phyloP scores from a whole-genome alignment of 2,113 vertebrate genomes.

The Myrmophylax atrothorax region DNA sequence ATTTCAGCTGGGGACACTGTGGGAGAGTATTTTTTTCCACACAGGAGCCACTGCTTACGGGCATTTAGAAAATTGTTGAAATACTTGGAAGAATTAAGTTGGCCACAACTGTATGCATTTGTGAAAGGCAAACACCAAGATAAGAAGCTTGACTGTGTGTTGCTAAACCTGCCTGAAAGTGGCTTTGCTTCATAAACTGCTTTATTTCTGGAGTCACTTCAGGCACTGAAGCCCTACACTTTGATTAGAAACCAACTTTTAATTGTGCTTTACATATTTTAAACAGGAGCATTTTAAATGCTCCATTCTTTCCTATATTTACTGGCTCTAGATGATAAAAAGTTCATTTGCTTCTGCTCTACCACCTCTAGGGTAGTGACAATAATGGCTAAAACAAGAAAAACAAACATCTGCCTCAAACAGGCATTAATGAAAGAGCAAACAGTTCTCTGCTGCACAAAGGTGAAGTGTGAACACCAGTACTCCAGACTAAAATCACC shows the following conservation, averaged over 20 bases:
- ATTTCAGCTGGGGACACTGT: not conserved
- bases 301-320: not conserved
- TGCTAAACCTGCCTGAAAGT: not conserved
- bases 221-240: not conserved
- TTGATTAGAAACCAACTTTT: not conserved
- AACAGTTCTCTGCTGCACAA: not conserved
- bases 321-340: not conserved
- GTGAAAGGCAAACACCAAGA: not conserved
- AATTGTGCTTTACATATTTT: not conserved
- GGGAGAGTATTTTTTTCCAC: not conserved
- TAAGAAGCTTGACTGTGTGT: not conserved
- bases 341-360: not conserved
- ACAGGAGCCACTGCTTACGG: not conserved
- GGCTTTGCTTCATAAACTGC: not conserved
- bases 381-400: not conserved
- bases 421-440: not conserved
- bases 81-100: conserved; percentile 5
- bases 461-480: not conserved
- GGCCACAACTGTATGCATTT: not conserved
- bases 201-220: not conserved
- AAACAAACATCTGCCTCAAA: not conserved
- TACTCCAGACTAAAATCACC: not conserved
- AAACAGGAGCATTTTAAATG: not conserved
- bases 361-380: not conserved
- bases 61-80: conserved; percentile 14